These are phyloP conservation scores for Ceratina japonica DNA, from an alignment of 1,140 invertebrate genomes.

Conservation along the genomic window DNA sequence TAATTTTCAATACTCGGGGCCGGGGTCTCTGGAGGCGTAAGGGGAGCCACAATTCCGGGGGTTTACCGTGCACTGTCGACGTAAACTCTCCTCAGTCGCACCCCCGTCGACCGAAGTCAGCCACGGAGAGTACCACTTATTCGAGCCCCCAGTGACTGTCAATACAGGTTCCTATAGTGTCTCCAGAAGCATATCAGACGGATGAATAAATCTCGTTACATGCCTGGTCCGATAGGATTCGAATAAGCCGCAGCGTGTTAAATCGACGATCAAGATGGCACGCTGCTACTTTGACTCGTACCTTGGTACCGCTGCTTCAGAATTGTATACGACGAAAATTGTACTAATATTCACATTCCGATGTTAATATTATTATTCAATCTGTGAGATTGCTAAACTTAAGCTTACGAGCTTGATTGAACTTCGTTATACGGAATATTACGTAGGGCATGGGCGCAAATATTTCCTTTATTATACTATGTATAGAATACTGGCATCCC, in stretches of 20 bases:
- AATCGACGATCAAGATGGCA: constrained; percentile 7
- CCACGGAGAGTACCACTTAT: constrained; percentile 72
- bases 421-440: no score
- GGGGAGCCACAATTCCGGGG: constrained; percentile 75
- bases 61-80: constrained; percentile 77
- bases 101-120: constrained; percentile 69
- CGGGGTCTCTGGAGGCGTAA: constrained; percentile 73
- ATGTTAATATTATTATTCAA: neutral
- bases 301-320: neutral
- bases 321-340: neutral
- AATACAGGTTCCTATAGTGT: constrained; percentile 61
- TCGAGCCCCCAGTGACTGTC: constrained; percentile 69
- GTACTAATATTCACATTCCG: neutral
- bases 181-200: constrained; percentile 49
- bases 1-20: constrained; percentile 77
- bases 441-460: no score
- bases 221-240: constrained; percentile 45
- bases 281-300: neutral
- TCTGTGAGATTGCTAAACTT: no score
- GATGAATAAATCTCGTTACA: constrained; percentile 60
- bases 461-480: no score
- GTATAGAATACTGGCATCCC: no score
- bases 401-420: no score
- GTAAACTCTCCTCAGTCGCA: constrained; percentile 77
- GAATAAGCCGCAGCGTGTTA: constrained; percentile 32